Percentiles rank a stretch among this genome's conserved stretches.
Evolutionary conservation across 2,113 vertebrate species (phyloP).

Genomic region (Macquaria ambigua): DNA sequence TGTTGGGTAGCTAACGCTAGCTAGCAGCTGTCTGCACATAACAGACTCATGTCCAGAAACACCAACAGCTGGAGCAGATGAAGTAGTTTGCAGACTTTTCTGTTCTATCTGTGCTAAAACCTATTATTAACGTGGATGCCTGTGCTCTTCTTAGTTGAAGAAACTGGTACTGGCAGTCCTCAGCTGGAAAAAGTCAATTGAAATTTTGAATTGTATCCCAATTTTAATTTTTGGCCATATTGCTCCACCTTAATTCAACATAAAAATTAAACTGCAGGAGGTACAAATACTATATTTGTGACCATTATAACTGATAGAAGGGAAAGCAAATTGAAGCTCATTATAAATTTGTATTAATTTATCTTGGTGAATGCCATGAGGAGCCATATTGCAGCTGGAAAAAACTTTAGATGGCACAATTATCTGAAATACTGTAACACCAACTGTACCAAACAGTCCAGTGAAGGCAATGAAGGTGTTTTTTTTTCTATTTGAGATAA

Average conservation of each 20-base stretch:
- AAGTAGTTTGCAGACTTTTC: not conserved
- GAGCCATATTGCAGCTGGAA: not conserved
- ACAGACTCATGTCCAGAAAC: not conserved
- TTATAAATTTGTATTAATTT: not conserved
- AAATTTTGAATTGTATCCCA: not conserved
- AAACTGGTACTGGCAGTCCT: not conserved
- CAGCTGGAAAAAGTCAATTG: not conserved
- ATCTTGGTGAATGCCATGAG: not conserved
- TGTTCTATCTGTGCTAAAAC: not conserved
- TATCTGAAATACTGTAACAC: no score
- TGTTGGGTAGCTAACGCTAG: not conserved
- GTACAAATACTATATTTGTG: not conserved
- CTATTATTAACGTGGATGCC: not conserved
- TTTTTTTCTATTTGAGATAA: no score
- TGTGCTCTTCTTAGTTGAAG: not conserved
- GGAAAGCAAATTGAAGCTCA: not conserved
- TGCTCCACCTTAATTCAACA: no score
- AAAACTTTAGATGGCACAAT: not conserved
- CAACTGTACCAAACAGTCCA: no score
- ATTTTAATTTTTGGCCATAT: no score
- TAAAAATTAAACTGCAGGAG: no score
- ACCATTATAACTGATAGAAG: not conserved
- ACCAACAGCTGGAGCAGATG: no score
- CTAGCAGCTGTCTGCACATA: not conserved
- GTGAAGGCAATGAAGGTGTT: no score